Percentiles rank a stretch among this genome's conserved stretches.
These are phyloP conservation scores for Trilocha varians DNA, from an alignment of 2,888 invertebrate genomes.

Conservation along the genomic window DNA sequence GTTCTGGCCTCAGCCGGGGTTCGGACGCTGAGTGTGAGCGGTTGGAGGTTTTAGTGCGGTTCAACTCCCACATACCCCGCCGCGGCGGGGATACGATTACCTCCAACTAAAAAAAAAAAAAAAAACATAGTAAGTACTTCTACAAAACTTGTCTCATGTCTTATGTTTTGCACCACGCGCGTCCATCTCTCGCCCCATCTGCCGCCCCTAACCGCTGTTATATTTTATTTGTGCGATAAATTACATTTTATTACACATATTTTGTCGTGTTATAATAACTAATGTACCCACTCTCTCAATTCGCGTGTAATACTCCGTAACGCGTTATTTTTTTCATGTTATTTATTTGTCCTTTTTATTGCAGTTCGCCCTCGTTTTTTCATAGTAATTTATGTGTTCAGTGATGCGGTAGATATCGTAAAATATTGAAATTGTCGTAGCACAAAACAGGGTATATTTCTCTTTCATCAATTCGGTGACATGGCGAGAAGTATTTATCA, in stretches of 20 bases:
- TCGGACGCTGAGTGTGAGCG: too few relatives aligned
- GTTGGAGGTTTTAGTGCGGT: too few relatives aligned
- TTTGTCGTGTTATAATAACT: constrained; percentile 75
- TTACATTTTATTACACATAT: constrained; percentile 74
- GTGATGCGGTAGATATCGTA: neutral
- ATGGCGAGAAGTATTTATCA: too few relatives aligned
- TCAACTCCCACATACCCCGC: too few relatives aligned
- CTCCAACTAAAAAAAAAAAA: too few relatives aligned
- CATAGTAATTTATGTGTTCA: constrained; percentile 18
- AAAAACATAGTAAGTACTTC: constrained; percentile 6
- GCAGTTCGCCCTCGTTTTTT: constrained; percentile 35
- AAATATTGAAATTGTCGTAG: neutral
- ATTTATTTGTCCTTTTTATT: constrained; percentile 58
- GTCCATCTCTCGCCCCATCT: constrained; percentile 56
- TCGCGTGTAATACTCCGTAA: constrained; percentile 66
- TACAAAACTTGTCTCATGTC: constrained; percentile 8
- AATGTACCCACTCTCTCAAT: constrained; percentile 71
- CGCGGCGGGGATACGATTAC: neutral
- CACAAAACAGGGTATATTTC: too few relatives aligned
- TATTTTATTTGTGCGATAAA: constrained; percentile 73
- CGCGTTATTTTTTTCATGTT: constrained; percentile 49
- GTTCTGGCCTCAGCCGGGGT: too few relatives aligned
- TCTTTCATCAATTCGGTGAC: too few relatives aligned
- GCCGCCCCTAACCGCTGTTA: constrained; percentile 70
- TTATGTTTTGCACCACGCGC: constrained; percentile 17